A percentile compares a stretch with the other conserved stretches of the same genome.
Conservation (phyloP, 2,888 invertebrate genomes). For the Oasisia sp. region DNA sequence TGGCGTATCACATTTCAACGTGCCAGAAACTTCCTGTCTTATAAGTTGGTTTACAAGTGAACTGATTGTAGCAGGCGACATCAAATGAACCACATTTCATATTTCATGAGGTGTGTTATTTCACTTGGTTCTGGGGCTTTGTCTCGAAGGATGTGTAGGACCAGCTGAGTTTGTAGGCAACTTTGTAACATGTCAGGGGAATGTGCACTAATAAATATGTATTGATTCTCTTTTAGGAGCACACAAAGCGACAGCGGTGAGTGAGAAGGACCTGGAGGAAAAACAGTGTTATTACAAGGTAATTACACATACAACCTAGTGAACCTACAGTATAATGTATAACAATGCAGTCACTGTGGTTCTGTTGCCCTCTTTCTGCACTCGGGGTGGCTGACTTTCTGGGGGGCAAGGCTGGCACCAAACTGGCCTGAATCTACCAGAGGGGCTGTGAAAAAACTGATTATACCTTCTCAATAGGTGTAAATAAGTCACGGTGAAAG, state of each 20-base stretch:
- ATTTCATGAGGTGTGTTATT: neutral
- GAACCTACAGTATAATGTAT: neutral
- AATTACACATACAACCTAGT: neutral
- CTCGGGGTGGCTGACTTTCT: neutral
- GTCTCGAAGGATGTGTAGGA: neutral
- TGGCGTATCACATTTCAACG: neutral
- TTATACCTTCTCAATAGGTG: neutral
- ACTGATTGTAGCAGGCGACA: neutral
- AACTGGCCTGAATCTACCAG: neutral
- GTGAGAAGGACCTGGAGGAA: neutral
- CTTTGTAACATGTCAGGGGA: neutral
- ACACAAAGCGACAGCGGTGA: neutral
- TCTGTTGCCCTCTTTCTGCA: neutral
- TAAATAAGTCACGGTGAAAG: neutral
- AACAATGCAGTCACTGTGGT: neutral
- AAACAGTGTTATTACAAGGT: neutral
- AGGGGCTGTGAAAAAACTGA: neutral
- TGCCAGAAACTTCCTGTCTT: neutral
- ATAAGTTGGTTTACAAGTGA: neutral
- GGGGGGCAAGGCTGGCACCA: neutral
- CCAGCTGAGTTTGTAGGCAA: neutral
- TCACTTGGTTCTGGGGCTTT: neutral
- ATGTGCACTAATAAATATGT: neutral
- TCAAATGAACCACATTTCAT: neutral
- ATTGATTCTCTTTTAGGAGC: slow-evolving; percentile 2